phyloP scores from a whole-genome alignment of 2,888 invertebrate genomes.

The Belgica antarctica region DNA sequence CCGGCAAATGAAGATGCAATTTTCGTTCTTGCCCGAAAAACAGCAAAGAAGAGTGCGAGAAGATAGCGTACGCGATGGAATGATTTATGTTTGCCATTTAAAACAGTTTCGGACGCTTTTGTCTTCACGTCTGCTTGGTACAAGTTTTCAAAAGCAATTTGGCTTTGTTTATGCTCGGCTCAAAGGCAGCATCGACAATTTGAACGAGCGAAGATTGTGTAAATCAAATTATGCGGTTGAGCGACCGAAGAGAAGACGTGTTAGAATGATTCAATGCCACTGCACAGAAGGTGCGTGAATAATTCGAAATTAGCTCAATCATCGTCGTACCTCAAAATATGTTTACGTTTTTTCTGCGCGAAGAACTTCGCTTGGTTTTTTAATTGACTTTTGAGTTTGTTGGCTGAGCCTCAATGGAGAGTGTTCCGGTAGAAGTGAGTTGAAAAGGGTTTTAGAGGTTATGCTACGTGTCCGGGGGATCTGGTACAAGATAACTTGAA shows the following conservation, averaged over 20 bases:
- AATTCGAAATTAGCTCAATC: constrained; percentile 40
- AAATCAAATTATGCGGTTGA: constrained; percentile 42
- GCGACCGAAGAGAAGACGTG: constrained; percentile 21
- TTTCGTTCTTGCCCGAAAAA: background rate
- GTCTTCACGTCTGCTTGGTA: background rate
- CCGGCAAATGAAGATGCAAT: constrained; percentile 23
- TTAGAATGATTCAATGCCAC: constrained; percentile 38
- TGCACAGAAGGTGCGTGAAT: constrained; percentile 42
- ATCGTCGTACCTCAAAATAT: constrained; percentile 31
- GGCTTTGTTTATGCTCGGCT: background rate
- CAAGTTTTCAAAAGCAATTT: constrained; percentile 16
- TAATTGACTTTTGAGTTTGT: constrained; percentile 7
- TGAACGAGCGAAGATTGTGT: constrained; percentile 11
- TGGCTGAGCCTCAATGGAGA: no score
- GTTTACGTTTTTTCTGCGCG: background rate
- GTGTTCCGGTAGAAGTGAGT: no score
- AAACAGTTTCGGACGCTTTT: constrained; percentile 5
- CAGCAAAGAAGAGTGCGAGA: background rate
- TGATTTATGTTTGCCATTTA: constrained; percentile 30
- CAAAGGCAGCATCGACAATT: background rate
- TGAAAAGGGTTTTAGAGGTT: no score
- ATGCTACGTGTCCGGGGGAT: no score
- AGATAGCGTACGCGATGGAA: background rate
- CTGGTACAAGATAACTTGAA: no score
- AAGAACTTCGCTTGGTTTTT: background rate